Conservation (phyloP, 2,113 vertebrate species). For the Corythoichthys haematopterus region DNA sequence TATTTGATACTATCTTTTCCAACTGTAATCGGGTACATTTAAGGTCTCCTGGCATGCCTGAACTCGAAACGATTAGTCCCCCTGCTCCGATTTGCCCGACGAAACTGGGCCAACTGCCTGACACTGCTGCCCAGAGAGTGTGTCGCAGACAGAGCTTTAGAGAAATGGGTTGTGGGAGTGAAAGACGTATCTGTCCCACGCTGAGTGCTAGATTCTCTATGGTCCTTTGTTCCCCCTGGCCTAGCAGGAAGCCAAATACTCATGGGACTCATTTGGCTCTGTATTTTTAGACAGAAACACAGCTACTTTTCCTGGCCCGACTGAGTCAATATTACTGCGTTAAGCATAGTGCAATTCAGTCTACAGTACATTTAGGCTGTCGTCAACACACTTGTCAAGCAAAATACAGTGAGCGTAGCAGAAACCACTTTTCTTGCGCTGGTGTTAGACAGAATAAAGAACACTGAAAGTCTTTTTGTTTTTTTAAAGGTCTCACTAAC, state of each 20-base stretch:
- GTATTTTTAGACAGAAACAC: constrained; percentile 36
- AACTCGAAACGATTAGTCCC: constrained; percentile 1
- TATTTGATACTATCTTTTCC: constrained; percentile 24
- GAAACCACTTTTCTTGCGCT: neutral
- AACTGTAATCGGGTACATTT: constrained; percentile 26
- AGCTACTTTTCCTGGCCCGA: constrained; percentile 41
- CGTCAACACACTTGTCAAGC: constrained; percentile 1
- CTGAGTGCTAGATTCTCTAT: constrained; percentile 55
- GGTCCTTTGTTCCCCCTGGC: constrained; percentile 59
- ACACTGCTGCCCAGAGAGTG: constrained; percentile 31
- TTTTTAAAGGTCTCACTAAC: neutral
- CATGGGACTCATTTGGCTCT: constrained; percentile 59
- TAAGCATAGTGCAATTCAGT: constrained; percentile 15
- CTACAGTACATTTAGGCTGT: constrained; percentile 5
- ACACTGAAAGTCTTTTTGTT: neutral
- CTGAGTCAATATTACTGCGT: constrained; percentile 26
- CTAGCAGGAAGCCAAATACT: constrained; percentile 61
- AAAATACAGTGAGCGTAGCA: neutral
- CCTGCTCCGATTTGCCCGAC: constrained; percentile 37
- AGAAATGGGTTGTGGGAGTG: constrained; percentile 35
- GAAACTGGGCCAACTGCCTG: constrained; percentile 22
- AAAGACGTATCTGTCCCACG: constrained; percentile 61
- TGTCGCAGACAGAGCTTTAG: constrained; percentile 43
- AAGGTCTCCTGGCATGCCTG: constrained; percentile 53
- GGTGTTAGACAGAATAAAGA: neutral